Base-by-base conservation (phyloP, 2,888 invertebrate genomes). In the Hemistola chrysoprasaria region DNA sequence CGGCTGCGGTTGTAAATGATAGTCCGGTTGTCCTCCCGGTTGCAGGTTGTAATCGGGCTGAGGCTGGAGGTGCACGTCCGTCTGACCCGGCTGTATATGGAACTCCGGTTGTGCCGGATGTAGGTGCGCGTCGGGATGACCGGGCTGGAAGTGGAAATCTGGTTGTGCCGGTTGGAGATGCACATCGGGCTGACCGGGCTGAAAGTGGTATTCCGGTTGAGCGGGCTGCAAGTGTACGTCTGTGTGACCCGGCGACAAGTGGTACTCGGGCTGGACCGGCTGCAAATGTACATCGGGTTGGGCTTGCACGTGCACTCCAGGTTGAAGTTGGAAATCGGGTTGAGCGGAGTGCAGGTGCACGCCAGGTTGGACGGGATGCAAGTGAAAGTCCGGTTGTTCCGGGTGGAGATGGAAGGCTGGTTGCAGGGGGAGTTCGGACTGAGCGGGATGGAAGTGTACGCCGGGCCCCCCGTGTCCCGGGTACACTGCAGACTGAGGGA, bases 1-100 rank as follows among this genome's bases (percentile, higher is more conserved):
- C 0, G 71, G 65, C 24, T 74, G 74, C 20, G 70, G 48, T n/a
- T 51, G 55, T 11, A 28, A 16, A 24, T 47, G 45, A 3, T 43
- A 24, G 27, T 50, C 49, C 1, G 68, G 70, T 1, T 66, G 40
- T n/a, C n/a, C 16, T 0, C 58, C 44, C 0, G 67, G 62, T 25
- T 72, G 73, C 16, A 70, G 22, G 21, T 59, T 47, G 7, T 50
- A 23, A 8, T 56, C 27, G 5, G 35, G 35, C 8, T 36, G 35
- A 52, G 37, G 43, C 6, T 48, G 47, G 7, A 38, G 6, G 20
- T 44, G 48, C 0, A 42, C 16, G 8, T 42, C 45, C 0, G 42
- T 42, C 9, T 43, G 49, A 1, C 42, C 49, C n/a, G 11, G 35
- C 7, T 47, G 47, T 5, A 38, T 23, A 8, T 47, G 38, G 8